Conservation (phyloP, 2,113 vertebrate species). For the Myrmecophaga tridactyla region DNA sequence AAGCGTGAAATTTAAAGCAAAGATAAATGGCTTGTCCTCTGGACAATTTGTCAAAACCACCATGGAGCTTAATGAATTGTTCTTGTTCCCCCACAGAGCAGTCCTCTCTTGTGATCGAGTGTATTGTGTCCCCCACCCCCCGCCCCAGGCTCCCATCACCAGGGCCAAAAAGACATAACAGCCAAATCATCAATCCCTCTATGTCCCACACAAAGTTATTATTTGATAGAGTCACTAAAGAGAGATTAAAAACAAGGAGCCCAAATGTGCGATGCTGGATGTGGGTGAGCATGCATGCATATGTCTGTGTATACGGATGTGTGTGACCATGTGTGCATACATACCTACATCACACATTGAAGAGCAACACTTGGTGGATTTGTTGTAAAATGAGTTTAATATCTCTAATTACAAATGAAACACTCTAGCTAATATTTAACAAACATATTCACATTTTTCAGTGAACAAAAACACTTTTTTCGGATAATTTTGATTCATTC, state of each 20-base stretch:
- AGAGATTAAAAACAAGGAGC: neutral
- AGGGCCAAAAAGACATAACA: neutral
- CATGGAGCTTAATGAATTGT: neutral
- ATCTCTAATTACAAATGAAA: neutral
- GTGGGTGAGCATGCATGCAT: neutral
- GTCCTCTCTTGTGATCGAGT: neutral
- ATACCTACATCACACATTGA: neutral
- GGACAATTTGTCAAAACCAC: neutral
- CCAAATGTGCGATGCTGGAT: too few species aligned
- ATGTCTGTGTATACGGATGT: too few species aligned
- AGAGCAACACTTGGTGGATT: neutral
- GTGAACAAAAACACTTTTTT: neutral
- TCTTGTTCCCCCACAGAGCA: neutral
- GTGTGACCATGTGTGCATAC: neutral
- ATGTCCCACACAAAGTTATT: neutral
- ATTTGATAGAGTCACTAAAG: neutral
- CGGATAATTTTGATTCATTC: neutral
- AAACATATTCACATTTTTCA: neutral
- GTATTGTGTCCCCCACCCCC: neutral
- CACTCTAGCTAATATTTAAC: neutral
- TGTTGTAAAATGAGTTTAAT: neutral
- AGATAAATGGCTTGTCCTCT: neutral
- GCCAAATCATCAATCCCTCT: neutral
- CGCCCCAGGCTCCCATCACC: neutral
- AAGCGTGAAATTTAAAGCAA: neutral